These are phyloP conservation scores for Adineta ricciae DNA, from an alignment of 2,888 invertebrate genomes.

Conservation along the genomic window DNA sequence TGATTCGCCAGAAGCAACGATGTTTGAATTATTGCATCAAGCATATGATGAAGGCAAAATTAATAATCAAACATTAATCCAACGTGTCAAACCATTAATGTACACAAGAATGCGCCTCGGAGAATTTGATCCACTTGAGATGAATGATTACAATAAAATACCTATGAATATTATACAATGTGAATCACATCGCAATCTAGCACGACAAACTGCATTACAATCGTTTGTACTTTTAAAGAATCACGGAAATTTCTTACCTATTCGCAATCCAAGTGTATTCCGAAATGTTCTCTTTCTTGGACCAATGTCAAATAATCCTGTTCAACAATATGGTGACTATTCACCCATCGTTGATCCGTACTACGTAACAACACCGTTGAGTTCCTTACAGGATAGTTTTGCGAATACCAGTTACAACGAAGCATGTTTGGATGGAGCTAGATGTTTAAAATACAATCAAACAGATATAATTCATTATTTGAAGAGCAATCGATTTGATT, in stretches of 20 bases:
- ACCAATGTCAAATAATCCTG: not conserved
- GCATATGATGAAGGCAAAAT: conserved; percentile 36
- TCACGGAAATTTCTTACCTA: not conserved
- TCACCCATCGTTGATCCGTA: not conserved
- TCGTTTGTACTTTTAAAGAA: conserved; percentile 10
- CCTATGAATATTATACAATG: not conserved
- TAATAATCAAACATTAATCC: conserved; percentile 24
- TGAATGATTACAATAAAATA: conserved; percentile 32
- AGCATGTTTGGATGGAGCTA: not conserved
- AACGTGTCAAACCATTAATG: conserved; percentile 37
- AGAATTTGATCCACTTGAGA: conserved; percentile 37
- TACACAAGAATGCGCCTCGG: conserved; percentile 38
- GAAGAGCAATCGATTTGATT: not conserved
- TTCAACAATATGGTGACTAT: conserved; percentile 18
- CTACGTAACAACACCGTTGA: conserved; percentile 8
- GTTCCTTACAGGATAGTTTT: not conserved
- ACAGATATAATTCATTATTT: not conserved
- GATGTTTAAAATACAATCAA: conserved; percentile 11
- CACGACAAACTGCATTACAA: not conserved
- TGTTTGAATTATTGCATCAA: conserved; percentile 31
- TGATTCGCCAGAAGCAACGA: not conserved
- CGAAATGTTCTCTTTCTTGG: not conserved
- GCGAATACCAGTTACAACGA: not conserved
- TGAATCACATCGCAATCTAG: conserved; percentile 1
- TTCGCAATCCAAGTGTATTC: not conserved